Conservation (phyloP, 2,797 vertebrate species). For the Cirrhinus molitorella region DNA sequence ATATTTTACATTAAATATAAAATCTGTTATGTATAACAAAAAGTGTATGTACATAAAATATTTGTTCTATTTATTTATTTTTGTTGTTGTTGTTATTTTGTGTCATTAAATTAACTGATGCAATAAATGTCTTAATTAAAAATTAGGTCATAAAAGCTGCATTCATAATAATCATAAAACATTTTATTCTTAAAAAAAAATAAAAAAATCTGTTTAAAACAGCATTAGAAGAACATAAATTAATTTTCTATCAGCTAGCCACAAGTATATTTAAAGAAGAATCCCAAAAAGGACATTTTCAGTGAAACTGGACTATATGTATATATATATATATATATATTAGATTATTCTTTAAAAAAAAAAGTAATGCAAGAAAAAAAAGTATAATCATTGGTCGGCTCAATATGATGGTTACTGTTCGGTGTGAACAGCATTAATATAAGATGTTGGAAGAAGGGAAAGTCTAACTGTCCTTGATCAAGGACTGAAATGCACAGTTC, state of each 20-base stretch:
- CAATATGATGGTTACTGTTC: constrained; percentile 70
- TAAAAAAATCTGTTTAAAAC: not conserved
- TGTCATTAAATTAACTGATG: not conserved
- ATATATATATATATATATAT: constrained; percentile 43
- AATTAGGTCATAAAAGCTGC: not conserved
- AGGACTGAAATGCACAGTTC: constrained; percentile 70
- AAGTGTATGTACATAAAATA: too few relatives aligned
- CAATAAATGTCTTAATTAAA: not conserved
- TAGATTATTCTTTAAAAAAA: constrained; percentile 65
- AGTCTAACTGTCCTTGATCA: constrained; percentile 72
- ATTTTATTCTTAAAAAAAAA: too few relatives aligned
- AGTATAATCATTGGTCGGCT: constrained; percentile 53
- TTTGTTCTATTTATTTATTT: too few relatives aligned
- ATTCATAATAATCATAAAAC: not conserved
- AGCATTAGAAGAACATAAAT: not conserved
- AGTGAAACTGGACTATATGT: not conserved
- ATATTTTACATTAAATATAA: not conserved
- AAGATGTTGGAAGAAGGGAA: constrained; percentile 65
- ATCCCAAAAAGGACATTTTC: not conserved
- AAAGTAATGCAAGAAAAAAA: constrained; percentile 51
- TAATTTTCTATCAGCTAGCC: not conserved
- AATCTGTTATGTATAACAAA: not conserved
- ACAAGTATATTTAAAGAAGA: not conserved
- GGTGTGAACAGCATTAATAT: constrained; percentile 73
- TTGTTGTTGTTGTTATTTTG: too few relatives aligned